Base-by-base conservation (phyloP, 2,113 vertebrate genomes). In the Eclectus roratus region DNA sequence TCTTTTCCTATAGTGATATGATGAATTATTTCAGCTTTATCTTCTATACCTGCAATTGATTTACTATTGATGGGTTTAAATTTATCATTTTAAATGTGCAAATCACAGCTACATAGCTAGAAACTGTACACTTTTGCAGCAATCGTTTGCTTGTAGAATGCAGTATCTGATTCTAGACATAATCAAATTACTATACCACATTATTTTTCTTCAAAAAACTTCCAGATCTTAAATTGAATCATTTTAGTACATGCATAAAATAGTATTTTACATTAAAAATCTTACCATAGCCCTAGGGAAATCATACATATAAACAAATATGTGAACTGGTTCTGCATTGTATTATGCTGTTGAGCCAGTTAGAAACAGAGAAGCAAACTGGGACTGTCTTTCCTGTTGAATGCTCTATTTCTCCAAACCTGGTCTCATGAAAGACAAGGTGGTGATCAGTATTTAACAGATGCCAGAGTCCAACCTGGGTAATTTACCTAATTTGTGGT, bases 1-100 rank as follows among this genome's bases (percentile, higher is more conserved):
- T 96, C 79, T 96, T 97, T 95, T 94, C 92, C 89, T 93, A 46
- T 92, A 89, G 93, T 0, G 3, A 94, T 96, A 91, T 21, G 73
- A 95, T 97, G 96, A 98, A 97, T 97, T 96, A 97, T 98, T 97
- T 95, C 86, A 90, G 91, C 95, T 98, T 98, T 98, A 96, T 97
- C 97, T 98, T 93, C 88, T 89, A 87, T 97, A 97, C 97, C 97
- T 97, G 93, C 93, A 94, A 97, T 96, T 97, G 97, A 98, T 98
- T 98, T 97, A 95, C 92, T 93, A 96, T 96, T 84, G 96, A 97
- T 96, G 91, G 94, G 77, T 87, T 96, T 97, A 93, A 95, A 97
- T 97, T 97, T 94, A 97, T 98, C 97, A 97, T 96, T 97, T 97
- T 89, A 91, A 94, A 96, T 96, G 92, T 94, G 87, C 41, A 43